A percentile compares a stretch with the other conserved stretches of the same genome.
Conservation (phyloP, 2,888 invertebrate genomes). For the Xanthostigma xanthostigma region DNA sequence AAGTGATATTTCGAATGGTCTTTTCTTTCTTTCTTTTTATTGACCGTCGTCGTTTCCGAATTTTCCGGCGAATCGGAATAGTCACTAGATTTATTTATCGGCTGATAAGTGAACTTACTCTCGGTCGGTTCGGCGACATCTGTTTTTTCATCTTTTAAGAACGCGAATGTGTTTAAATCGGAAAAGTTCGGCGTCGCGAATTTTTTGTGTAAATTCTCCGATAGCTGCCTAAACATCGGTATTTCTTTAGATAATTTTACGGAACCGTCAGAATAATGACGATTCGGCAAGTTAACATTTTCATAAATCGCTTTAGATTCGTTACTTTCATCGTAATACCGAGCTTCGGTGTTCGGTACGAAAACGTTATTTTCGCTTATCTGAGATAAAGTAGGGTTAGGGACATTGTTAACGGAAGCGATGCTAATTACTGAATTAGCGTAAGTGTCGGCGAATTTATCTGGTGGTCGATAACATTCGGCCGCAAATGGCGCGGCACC, state of each 20-base stretch:
- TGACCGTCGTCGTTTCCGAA: background rate
- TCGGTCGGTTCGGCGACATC: no score
- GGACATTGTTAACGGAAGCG: no score
- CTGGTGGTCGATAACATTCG: no score
- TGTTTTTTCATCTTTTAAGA: no score
- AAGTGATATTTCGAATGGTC: constrained; percentile 35
- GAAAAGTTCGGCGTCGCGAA: background rate
- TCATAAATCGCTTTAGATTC: constrained; percentile 15
- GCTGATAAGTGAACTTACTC: no score
- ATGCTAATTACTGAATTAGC: no score
- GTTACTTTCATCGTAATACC: background rate
- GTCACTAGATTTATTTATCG: background rate
- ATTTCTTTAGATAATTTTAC: background rate
- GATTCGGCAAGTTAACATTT: constrained; percentile 15
- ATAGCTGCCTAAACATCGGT: background rate
- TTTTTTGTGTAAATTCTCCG: background rate
- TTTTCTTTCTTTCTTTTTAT: constrained; percentile 22
- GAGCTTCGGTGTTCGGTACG: no score
- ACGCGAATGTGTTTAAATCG: background rate
- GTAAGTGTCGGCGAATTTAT: no score
- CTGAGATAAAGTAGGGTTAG: no score
- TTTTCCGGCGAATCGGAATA: background rate
- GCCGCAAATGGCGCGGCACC: constrained; percentile 13
- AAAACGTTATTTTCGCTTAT: no score
- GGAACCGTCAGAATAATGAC: background rate